These are phyloP conservation scores for Aulostomus chinensis DNA, from an alignment of 2,797 vertebrate species.

Conservation along the genomic window DNA sequence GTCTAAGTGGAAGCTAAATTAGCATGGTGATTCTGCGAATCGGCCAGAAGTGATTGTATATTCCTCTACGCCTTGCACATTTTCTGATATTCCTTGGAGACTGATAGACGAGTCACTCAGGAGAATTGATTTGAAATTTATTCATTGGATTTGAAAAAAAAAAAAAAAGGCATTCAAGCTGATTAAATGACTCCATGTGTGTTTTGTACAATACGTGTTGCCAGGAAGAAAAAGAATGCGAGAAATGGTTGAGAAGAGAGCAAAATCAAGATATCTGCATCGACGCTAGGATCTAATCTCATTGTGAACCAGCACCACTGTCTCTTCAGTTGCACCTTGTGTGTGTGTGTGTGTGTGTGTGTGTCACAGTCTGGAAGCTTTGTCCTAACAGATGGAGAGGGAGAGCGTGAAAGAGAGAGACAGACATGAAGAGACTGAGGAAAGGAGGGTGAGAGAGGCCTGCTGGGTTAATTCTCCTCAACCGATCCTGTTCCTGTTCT, in stretches of 20 bases:
- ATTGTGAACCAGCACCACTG: conserved; percentile 31
- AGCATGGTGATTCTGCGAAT: no score
- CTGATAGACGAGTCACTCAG: background rate
- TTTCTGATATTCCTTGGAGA: background rate
- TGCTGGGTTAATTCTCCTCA: conserved; percentile 79
- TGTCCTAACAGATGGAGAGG: conserved; percentile 60
- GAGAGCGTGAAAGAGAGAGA: conserved; percentile 24
- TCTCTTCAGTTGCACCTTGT: conserved; percentile 32
- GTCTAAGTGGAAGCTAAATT: no score
- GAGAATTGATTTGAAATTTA: background rate
- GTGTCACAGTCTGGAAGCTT: conserved; percentile 55
- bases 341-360: conserved; percentile 21
- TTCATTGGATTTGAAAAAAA: background rate
- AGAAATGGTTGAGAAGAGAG: conserved; percentile 14
- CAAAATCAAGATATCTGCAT: conserved; percentile 2
- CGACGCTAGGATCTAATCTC: conserved; percentile 3
- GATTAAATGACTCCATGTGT: background rate
- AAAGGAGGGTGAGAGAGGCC: conserved; percentile 26
- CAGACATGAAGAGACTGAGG: background rate
- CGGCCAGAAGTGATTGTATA: no score
- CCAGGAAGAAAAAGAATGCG: background rate
- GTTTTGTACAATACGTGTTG: background rate
- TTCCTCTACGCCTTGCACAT: no score
- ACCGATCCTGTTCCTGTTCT: conserved; percentile 73
- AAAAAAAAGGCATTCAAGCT: background rate